Base-by-base conservation (phyloP, 2,888 invertebrate species). In the Drosophila maculinotata region DNA sequence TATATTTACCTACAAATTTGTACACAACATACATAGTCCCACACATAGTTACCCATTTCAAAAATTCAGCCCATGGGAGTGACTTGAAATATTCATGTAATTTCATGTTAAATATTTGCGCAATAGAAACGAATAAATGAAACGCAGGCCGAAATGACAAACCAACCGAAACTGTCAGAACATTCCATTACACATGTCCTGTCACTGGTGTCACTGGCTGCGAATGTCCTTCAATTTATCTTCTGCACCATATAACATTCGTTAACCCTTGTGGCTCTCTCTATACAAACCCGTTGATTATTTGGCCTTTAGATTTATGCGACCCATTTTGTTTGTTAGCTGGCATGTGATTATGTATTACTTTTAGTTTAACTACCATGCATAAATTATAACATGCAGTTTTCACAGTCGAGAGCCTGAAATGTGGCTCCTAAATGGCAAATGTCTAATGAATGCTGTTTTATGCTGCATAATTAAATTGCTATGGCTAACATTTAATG, bases 31-130 rank as follows among this genome's bases (percentile, higher is more conserved):
- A n/a, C n/a, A n/a, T n/a, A n/a, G n/a, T 8, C 6, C 17, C 8
- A 47, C 36, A 14, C 15, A 44, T 12, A 12, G 17, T 30, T 23
- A 36, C 51, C 69, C 63, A 56, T 44, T 56, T 75, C 38, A 39
- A 52, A 63, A 52, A 56, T 25, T 30, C 28, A 42, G 31, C 76
- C 58, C 58, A 33, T 17, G 45, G 49, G 58, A 64, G 20, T 59
- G 57, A 57, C 57, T 73, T 79, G 78, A 84, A 77, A 80, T 80
- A 84, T 84, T 77, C 63, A 67, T 84, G 70, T 80, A 64, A 77
- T 68, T 77, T 70, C 66, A 65, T 62, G 65, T 84, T 65, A 77
- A 77, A 84, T 67, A 78, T 77, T 80, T 81, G 59, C 26, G 63
- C 63, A 69, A 79, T 60, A 51, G 56, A 64, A 64, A 33, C 20